phyloP scores from a whole-genome alignment of 92 coral and sea anemone species.

The Montipora capitata region DNA sequence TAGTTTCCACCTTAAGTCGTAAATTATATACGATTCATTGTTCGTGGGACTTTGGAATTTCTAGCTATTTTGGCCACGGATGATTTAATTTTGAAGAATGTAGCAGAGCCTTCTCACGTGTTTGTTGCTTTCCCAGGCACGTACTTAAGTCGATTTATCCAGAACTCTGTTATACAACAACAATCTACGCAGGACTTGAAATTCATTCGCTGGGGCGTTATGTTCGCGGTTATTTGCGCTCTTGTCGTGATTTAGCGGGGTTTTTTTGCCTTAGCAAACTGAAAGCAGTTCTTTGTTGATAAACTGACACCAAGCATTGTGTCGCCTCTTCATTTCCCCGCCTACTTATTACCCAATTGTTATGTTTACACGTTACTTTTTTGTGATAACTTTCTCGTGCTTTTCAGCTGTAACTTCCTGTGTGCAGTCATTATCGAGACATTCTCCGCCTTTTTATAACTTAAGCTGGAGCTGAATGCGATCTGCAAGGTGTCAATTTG shows the following conservation, averaged over 20 bases:
- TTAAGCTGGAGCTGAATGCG: slow-evolving; percentile 20
- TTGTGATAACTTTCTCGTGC: slow-evolving; percentile 27
- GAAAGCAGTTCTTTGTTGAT: background rate
- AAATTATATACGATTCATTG: background rate
- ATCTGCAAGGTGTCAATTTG: slow-evolving; percentile 47
- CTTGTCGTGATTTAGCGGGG: background rate
- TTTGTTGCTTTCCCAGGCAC: background rate
- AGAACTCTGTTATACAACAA: background rate
- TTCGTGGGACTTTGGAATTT: background rate
- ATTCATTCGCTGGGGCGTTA: background rate
- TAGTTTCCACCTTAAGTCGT: background rate
- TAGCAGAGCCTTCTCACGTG: background rate
- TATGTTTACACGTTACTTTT: background rate
- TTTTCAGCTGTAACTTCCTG: slow-evolving; percentile 55
- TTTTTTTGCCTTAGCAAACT: background rate
- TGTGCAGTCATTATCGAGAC: slow-evolving; percentile 34
- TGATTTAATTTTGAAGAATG: background rate
- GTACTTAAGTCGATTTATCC: background rate
- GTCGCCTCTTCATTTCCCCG: slow-evolving; percentile 38
- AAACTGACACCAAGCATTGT: background rate
- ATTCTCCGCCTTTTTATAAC: slow-evolving; percentile 35
- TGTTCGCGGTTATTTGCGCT: background rate
- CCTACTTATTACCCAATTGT: slow-evolving; percentile 38
- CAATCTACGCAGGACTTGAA: background rate
- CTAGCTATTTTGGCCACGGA: background rate